These are phyloP conservation scores for Sisor rabdophorus DNA, from an alignment of 2,113 vertebrate species.

Conservation along the genomic window DNA sequence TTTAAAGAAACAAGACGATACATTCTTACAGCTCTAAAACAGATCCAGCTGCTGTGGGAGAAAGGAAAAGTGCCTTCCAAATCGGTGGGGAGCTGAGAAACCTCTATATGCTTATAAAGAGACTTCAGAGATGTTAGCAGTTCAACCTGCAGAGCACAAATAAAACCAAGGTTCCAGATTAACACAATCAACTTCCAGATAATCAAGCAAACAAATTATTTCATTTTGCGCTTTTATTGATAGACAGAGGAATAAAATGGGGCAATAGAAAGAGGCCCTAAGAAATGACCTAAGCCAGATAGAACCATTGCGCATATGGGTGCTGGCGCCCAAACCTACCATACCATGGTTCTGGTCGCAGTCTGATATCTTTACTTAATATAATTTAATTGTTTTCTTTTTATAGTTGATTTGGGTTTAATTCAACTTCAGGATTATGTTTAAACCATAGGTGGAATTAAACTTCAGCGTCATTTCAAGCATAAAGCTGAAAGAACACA, in stretches of 20 bases:
- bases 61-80: slow-evolving; percentile 82
- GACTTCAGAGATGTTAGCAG: slow-evolving; percentile 77
- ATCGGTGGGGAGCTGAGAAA: slow-evolving; percentile 72
- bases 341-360: no score
- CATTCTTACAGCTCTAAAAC: slow-evolving; percentile 81
- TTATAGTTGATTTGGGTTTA: background rate
- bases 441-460: background rate
- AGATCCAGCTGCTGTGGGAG: slow-evolving; percentile 81
- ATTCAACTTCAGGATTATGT: background rate
- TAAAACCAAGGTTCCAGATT: background rate
- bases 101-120: slow-evolving; percentile 79
- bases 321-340: no score
- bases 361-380: background rate
- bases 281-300: no score
- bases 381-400: background rate
- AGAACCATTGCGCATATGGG: no score
- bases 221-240: background rate
- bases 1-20: background rate
- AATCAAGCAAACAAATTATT: background rate
- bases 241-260: background rate
- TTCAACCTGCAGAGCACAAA: slow-evolving; percentile 73
- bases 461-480: no score
- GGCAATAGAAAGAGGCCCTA: background rate
- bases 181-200: background rate
- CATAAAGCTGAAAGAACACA: no score